These are phyloP conservation scores for Thereva nobilitata DNA, from an alignment of 2,888 invertebrate species.

Conservation along the genomic window DNA sequence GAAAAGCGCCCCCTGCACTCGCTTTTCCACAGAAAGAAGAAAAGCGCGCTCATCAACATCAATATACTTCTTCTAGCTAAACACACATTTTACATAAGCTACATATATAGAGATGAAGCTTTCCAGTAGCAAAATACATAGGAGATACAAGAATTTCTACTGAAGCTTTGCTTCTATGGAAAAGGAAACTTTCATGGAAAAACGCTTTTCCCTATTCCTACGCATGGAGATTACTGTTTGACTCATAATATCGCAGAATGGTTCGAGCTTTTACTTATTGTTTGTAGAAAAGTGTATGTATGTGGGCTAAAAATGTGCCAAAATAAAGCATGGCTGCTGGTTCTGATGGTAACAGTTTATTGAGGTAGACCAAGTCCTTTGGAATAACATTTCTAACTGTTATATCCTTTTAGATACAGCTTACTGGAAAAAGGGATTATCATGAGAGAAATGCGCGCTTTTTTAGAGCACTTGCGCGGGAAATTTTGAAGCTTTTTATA, in stretches of 20 bases:
- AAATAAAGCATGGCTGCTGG: background rate
- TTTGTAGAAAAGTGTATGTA: too few species aligned
- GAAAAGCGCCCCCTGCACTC: constrained; percentile 17
- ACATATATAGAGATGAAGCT: too few species aligned
- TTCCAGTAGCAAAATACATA: too few species aligned
- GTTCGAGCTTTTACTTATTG: too few species aligned
- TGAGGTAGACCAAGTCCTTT: constrained; percentile 32
- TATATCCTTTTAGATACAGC: constrained; percentile 1
- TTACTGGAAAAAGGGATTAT: background rate
- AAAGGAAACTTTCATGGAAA: too few species aligned
- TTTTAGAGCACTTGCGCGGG: constrained; percentile 13
- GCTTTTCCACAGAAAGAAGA: constrained; percentile 19
- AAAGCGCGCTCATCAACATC: constrained; percentile 26
- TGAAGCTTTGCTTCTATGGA: too few species aligned
- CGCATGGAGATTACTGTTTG: too few species aligned
- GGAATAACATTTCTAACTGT: constrained; percentile 9
- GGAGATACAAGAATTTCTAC: too few species aligned
- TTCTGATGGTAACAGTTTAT: constrained; percentile 8
- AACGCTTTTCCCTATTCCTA: too few species aligned
- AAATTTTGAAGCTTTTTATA: too few species aligned
- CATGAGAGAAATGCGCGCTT: background rate
- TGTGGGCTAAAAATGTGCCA: background rate
- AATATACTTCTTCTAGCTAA: constrained; percentile 1
- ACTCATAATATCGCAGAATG: too few species aligned
- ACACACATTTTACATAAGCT: too few species aligned